These are phyloP conservation scores for Pavo muticus DNA, from an alignment of 2,113 vertebrate genomes.

Conservation along the genomic window DNA sequence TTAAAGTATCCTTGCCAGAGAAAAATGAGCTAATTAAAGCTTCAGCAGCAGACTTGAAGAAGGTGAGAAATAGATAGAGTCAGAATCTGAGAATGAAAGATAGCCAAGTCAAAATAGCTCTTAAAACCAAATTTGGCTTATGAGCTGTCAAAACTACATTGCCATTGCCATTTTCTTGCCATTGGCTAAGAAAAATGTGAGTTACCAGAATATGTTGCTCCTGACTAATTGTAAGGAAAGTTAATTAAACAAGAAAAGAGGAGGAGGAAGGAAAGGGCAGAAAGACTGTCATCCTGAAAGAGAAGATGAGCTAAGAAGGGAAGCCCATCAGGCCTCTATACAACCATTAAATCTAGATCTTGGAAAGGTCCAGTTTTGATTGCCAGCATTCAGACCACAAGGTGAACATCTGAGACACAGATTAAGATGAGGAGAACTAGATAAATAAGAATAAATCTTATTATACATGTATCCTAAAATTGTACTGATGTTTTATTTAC, in stretches of 20 bases:
- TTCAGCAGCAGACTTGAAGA: slow-evolving; percentile 7
- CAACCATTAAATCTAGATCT: background rate
- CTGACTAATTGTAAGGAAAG: background rate
- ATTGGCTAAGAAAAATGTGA: slow-evolving; percentile 10
- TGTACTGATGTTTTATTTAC: background rate
- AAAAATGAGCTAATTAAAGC: slow-evolving; percentile 9
- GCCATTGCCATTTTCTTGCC: background rate
- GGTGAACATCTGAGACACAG: background rate
- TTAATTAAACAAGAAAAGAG: slow-evolving; percentile 16
- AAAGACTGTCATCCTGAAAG: background rate
- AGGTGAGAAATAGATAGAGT: slow-evolving; percentile 21
- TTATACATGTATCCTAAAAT: rapidly evolving
- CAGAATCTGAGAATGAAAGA: slow-evolving; percentile 31
- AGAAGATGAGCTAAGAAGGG: background rate
- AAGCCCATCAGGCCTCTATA: background rate
- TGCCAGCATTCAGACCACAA: background rate
- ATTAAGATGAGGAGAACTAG: background rate
- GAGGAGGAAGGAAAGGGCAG: background rate
- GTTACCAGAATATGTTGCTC: background rate
- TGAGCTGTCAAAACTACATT: slow-evolving; percentile 27
- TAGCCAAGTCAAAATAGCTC: slow-evolving; percentile 34
- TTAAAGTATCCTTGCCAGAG: background rate
- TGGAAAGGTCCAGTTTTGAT: background rate
- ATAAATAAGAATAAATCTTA: background rate
- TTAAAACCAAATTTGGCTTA: slow-evolving; percentile 6